Conservation (phyloP, 1,140 invertebrate species). For the Cataglyphis hispanica region DNA sequence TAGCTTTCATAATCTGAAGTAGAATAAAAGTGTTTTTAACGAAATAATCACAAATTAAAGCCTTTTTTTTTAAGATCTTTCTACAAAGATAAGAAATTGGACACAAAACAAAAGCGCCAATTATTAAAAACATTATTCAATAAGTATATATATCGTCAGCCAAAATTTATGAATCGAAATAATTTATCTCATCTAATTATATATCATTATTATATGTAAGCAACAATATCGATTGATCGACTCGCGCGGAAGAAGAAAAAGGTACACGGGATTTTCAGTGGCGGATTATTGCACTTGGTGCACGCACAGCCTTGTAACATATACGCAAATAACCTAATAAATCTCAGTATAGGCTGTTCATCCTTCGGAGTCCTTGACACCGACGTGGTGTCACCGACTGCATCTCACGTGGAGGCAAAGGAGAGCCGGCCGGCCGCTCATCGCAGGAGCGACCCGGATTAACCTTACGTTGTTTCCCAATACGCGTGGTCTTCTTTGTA, state of each 20-base stretch:
- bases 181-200: not conserved
- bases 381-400: constrained; percentile 72
- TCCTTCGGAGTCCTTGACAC: constrained; percentile 81
- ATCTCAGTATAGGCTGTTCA: constrained; percentile 81
- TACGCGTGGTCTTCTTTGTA: constrained; percentile 20
- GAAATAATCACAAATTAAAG: not conserved
- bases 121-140: not conserved
- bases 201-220: not conserved
- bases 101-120: too few species aligned
- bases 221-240: not conserved
- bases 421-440: constrained; percentile 4
- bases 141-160: not conserved
- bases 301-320: constrained; percentile 83
- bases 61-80: constrained; percentile 17
- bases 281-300: constrained; percentile 47
- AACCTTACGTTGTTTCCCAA: constrained; percentile 69
- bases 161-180: not conserved
- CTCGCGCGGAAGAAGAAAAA: constrained; percentile 55
- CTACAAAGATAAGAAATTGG: not conserved
- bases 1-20: not conserved
- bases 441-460: constrained; percentile 67
- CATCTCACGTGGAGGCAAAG: constrained; percentile 4
- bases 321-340: constrained; percentile 85
- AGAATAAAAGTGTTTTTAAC: not conserved
- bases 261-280: too few species aligned